These are phyloP conservation scores for Zapornia atra DNA, from an alignment of 2,113 vertebrate species.

Conservation along the genomic window DNA sequence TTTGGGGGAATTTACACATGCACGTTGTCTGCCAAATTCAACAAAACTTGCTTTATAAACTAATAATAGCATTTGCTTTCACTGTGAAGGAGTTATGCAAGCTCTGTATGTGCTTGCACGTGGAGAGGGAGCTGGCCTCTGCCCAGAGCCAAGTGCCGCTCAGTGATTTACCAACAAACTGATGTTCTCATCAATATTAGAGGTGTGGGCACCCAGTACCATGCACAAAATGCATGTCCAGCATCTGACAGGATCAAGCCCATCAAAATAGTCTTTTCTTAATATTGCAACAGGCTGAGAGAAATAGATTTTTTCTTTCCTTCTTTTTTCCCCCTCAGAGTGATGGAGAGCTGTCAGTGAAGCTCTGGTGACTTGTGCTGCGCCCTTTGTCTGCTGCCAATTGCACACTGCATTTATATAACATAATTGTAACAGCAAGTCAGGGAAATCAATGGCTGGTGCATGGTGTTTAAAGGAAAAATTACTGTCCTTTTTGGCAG, in stretches of 20 bases:
- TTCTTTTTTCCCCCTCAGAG: not conserved
- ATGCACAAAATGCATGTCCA: not conserved
- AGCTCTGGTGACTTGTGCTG: not conserved
- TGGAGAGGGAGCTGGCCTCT: not conserved
- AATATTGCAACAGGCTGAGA: not conserved
- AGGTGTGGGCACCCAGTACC: not conserved
- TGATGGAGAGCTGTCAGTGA: not conserved
- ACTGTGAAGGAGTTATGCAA: conserved; percentile 36
- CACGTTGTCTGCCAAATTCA: conserved; percentile 27
- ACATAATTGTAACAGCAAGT: not conserved
- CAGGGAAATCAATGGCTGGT: not conserved
- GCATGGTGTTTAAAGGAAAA: not conserved
- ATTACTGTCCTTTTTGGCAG: not conserved
- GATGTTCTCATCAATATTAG: not conserved
- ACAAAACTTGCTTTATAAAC: conserved; percentile 62
- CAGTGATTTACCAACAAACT: not conserved
- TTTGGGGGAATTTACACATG: conserved; percentile 68
- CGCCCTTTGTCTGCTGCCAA: not conserved
- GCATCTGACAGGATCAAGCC: not conserved
- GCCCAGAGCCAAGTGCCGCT: not conserved
- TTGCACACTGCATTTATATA: not conserved
- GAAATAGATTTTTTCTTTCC: not conserved
- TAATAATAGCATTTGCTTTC: conserved; percentile 68
- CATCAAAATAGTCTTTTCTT: not conserved
- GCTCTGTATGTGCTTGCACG: conserved; percentile 36